These are phyloP conservation scores for Serripes groenlandicus DNA, from an alignment of 2,888 invertebrate species.

Conservation along the genomic window DNA sequence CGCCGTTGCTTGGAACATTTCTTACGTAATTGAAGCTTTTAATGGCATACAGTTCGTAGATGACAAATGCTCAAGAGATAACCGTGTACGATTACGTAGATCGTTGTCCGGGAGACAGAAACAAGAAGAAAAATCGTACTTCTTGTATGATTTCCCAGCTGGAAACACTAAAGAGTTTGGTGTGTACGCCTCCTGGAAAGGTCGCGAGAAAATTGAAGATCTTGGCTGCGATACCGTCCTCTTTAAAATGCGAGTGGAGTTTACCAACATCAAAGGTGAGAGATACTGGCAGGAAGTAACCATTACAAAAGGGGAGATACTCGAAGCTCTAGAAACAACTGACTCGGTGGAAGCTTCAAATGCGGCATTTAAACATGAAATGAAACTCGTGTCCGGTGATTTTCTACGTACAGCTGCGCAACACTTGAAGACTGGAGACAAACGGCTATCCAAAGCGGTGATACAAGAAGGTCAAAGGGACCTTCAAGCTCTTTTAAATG, in stretches of 20 bases:
- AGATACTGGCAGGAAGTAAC: slow-evolving; percentile 56
- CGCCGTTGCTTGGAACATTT: slow-evolving; percentile 78
- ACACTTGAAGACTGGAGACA: slow-evolving; percentile 55
- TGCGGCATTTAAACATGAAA: slow-evolving; percentile 66
- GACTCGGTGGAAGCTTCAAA: slow-evolving; percentile 43
- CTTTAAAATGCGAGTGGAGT: slow-evolving; percentile 58
- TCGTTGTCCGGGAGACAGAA: slow-evolving; percentile 26
- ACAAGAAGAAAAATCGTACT: slow-evolving; percentile 67
- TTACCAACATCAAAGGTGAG: slow-evolving; percentile 66
- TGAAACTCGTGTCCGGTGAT: slow-evolving; percentile 64
- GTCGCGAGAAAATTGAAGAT: slow-evolving; percentile 44
- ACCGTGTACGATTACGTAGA: slow-evolving; percentile 62
- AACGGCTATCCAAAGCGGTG: slow-evolving; percentile 40
- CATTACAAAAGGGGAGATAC: slow-evolving; percentile 59
- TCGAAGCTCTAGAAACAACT: background rate
- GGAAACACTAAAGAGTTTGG: slow-evolving; percentile 72
- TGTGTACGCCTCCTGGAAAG: slow-evolving; percentile 62
- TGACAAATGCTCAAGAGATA: slow-evolving; percentile 71
- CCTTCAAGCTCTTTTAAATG: slow-evolving; percentile 60
- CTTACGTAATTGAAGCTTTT: slow-evolving; percentile 65
- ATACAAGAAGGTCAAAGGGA: slow-evolving; percentile 68
- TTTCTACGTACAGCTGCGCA: slow-evolving; percentile 67
- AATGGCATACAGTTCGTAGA: slow-evolving; percentile 67
- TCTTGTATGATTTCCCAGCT: slow-evolving; percentile 75
- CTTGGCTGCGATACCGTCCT: slow-evolving; percentile 41